Evolutionary conservation across 2,888 invertebrate species (phyloP), one percentile per base, ranked within the genome.

Genomic region (Oxyteleia sp.): DNA sequence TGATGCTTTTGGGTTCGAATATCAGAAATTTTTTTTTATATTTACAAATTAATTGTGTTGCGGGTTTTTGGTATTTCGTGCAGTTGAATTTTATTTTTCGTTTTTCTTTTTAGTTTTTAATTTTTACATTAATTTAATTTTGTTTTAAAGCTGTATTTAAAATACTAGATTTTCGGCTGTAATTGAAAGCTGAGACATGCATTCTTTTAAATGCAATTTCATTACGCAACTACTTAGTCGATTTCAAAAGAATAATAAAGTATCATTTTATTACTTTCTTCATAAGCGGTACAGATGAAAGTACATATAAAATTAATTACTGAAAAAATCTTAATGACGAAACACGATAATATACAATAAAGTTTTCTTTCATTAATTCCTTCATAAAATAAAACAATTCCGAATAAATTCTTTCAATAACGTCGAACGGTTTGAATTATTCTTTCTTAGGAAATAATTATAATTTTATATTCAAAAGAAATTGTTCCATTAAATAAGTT

Each of bases 241-340:
- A 23, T n/a, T 41, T 38, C 57, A 41, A 59, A 20, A 13, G 23
- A 41, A 59, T 59, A 59, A 59, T 59, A 59, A 59, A 55, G 2
- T 35, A 32, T 18, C 15, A 10, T 59, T 59, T 59, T 38, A 59
- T 38, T 59, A 18, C 57, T 13, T 20, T 38, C 41, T 41, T 38
- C 20, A 18, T 8, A 51, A 64, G 49, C 49, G 49, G 64, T 29
- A 15, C 13, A 38, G 49, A 64, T 64, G 23, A 64, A 64, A 64
- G 64, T 63, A 20, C 4, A n/a, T n/a, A n/a, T n/a, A n/a, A n/a
- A n/a, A n/a, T n/a, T n/a, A n/a, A n/a, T n/a, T n/a, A n/a, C n/a
- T n/a, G n/a, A n/a, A n/a, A n/a, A n/a, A n/a, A n/a, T n/a, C n/a
- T n/a, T n/a, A n/a, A n/a, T n/a, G n/a, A n/a, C n/a, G n/a, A n/a